Percentiles rank a stretch among this genome's conserved stretches.
Evolutionary conservation across 2,888 invertebrate genomes (phyloP).

Genomic region (Panzeria rudis): DNA sequence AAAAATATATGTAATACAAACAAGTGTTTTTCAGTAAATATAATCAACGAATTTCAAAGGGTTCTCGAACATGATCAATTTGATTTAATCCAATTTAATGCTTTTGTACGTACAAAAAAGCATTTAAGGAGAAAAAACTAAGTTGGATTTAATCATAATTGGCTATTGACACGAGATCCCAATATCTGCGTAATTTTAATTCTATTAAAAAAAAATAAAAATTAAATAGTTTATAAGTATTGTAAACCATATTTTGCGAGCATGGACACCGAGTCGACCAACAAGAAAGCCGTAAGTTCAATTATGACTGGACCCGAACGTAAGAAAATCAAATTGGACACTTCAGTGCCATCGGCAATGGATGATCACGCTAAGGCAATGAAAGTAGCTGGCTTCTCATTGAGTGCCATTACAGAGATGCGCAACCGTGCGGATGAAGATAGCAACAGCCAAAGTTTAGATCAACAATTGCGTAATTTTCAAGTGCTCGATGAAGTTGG

Average conservation of each 20-base stretch:
- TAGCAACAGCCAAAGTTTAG: constrained; percentile 77
- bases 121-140: constrained; percentile 76
- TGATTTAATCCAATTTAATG: constrained; percentile 83
- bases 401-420: constrained; percentile 82
- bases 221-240: constrained; percentile 44
- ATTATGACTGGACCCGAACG: constrained; percentile 30
- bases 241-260: constrained; percentile 1
- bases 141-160: constrained; percentile 84
- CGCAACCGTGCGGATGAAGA: constrained; percentile 79
- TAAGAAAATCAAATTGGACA: constrained; percentile 56
- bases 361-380: constrained; percentile 76
- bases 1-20: not conserved
- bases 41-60: constrained; percentile 46
- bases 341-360: constrained; percentile 32
- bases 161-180: constrained; percentile 83
- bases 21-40: constrained; percentile 50
- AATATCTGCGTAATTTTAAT: constrained; percentile 63
- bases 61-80: constrained; percentile 83
- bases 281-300: constrained; percentile 19
- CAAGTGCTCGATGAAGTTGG: constrained; percentile 88
- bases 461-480: constrained; percentile 85
- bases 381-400: constrained; percentile 81
- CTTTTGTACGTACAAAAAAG: constrained; percentile 73
- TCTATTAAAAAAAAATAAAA: constrained; percentile 60
- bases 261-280: constrained; percentile 22